These are phyloP conservation scores for Podarcis cretensis DNA, from an alignment of 2,113 vertebrate species.

Conservation along the genomic window DNA sequence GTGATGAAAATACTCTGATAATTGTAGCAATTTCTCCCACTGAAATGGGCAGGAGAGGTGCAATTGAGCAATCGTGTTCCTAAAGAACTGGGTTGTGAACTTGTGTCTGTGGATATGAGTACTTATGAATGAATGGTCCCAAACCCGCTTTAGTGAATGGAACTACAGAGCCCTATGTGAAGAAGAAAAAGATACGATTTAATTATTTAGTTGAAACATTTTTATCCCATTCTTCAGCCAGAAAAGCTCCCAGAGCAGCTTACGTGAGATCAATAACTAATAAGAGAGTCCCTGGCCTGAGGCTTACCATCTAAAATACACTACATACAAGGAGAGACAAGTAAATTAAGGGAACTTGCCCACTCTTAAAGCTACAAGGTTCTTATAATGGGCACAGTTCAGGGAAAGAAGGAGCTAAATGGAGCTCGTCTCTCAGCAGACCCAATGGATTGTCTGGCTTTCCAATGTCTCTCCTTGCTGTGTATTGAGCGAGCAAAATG, in stretches of 20 bases:
- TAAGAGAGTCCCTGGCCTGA: not conserved
- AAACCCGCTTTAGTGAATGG: not conserved
- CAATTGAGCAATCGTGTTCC: not conserved
- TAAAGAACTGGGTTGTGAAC: not conserved
- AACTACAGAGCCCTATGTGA: not conserved
- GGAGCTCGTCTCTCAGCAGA: no score
- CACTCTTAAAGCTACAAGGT: not conserved
- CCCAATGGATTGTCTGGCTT: no score
- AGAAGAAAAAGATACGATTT: not conserved
- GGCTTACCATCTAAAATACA: not conserved
- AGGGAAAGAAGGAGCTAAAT: not conserved
- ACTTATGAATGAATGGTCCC: not conserved
- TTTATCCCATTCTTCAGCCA: not conserved
- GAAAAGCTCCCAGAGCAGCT: not conserved
- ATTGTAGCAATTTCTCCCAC: not conserved
- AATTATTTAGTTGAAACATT: not conserved
- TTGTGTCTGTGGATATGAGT: not conserved
- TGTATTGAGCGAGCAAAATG: no score
- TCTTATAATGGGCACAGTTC: not conserved
- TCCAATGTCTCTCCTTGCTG: no score
- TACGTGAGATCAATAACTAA: not conserved
- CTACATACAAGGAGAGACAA: not conserved
- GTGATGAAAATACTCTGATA: not conserved
- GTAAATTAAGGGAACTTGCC: not conserved
- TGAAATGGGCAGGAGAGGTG: not conserved